Base-by-base conservation (phyloP, 2,797 vertebrate genomes). In the Coreius guichenoti region DNA sequence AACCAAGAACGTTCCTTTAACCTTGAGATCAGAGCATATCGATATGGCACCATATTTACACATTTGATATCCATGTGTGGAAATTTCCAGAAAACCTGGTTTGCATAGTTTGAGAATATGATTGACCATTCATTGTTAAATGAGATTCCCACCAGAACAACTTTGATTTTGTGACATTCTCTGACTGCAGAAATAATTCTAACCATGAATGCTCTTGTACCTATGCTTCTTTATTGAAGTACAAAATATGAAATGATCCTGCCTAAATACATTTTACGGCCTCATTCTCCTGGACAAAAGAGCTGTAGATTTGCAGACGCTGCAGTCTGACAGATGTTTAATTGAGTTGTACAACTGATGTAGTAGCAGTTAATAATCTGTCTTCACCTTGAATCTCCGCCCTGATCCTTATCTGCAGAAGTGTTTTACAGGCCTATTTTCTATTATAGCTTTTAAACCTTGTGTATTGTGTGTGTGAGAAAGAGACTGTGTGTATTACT, bases 251-350 rank as follows among this genome's bases (percentile, higher is more conserved):
- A 83, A 75, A 51, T 58, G 29, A 36, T 83, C 43, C 29, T 61
- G 43, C 43, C 58, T 13, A 31, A 83, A 83, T 39, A 17, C 6
- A 16, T 73, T 73, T 68, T 56, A 73, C 6, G 2, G 16, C 39
- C 4, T 61, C 14, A 43, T 51, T 83, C 58, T 49, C 43, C 29
- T 51, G 70, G 56, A 75, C 70, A 83, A 83, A 83, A 75, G 19
- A 61, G 14, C 5, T 21, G 54, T 58, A 23, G 80, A 82, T 72
- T 29, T 61, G 81, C 81, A 47, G 56, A 65, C 19, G 3, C 43
- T 47, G 72, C 56, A 51, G 45, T 82, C 17, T 83, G 81, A 83
- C 81, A 83, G 81, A 83, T 83, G 70, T 83, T 83, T 83, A 83
- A 83, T 75, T 49, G 81, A 83, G 56, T 82, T 74, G 67, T 47